phyloP scores from a whole-genome alignment of 2,113 vertebrate species.

The Rhombomys opimus region DNA sequence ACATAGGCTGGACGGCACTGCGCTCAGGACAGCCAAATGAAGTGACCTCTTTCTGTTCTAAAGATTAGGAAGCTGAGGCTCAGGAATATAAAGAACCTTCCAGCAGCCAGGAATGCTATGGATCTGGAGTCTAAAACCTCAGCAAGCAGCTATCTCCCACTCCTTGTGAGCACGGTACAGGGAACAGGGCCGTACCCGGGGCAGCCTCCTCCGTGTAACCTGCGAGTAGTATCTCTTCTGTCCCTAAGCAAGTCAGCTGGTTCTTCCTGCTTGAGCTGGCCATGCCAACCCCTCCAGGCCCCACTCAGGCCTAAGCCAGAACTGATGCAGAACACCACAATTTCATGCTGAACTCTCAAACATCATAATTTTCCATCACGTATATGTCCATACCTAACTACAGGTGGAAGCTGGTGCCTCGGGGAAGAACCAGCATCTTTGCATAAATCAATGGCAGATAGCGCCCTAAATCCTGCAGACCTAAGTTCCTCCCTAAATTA shows the following conservation, averaged over 20 bases:
- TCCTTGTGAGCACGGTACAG: background rate
- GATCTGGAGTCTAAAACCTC: background rate
- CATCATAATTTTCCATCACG: background rate
- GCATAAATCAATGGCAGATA: background rate
- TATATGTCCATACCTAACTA: background rate
- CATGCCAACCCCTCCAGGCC: background rate
- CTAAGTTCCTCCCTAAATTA: background rate
- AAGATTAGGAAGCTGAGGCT: background rate
- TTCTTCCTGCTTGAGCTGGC: constrained; percentile 6
- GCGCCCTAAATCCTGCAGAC: background rate
- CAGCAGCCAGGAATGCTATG: background rate
- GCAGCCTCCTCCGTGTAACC: background rate
- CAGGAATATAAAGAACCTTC: background rate
- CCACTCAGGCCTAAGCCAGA: background rate
- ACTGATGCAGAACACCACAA: background rate
- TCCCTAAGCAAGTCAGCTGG: background rate
- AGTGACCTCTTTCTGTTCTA: background rate
- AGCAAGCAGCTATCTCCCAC: background rate
- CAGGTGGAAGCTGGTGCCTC: background rate
- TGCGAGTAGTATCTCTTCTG: background rate
- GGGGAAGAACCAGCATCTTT: background rate
- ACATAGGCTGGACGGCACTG: background rate
- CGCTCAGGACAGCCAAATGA: background rate
- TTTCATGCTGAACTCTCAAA: background rate
- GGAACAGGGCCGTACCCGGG: background rate